Conservation (phyloP, 2,797 vertebrate genomes). For the Myotis vivesi region DNA sequence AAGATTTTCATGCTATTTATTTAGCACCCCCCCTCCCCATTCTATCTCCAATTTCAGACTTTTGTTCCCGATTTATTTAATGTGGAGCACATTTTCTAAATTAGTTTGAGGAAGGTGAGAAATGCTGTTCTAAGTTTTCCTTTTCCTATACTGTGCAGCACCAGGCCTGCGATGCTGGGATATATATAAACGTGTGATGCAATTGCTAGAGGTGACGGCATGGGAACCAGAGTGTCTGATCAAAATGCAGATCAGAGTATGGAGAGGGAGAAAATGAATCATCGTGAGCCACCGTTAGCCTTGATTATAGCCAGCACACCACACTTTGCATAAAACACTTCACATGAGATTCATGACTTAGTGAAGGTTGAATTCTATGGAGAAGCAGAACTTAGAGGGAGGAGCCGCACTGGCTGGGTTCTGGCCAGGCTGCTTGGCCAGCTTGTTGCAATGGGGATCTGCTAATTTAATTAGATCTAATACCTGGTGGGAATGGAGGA, state of each 20-base stretch:
- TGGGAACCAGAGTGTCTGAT: slow-evolving; percentile 64
- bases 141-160: slow-evolving; percentile 44
- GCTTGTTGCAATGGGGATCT: slow-evolving; percentile 30
- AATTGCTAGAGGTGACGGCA: slow-evolving; percentile 64
- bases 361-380: slow-evolving; percentile 5
- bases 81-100: slow-evolving; percentile 73
- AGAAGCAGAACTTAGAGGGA: slow-evolving; percentile 53
- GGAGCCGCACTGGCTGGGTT: slow-evolving; percentile 14
- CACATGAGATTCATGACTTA: slow-evolving; percentile 24
- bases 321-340: slow-evolving; percentile 50
- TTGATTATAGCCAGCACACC: slow-evolving; percentile 33
- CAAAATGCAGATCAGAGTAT: slow-evolving; percentile 54
- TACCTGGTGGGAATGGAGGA: slow-evolving; percentile 55
- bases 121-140: slow-evolving; percentile 64
- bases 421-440: slow-evolving; percentile 35
- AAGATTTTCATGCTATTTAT: slow-evolving; percentile 67
- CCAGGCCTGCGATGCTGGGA: slow-evolving; percentile 31
- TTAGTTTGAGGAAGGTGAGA: slow-evolving; percentile 63
- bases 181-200: slow-evolving; percentile 71
- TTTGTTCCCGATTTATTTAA: slow-evolving; percentile 70
- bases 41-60: slow-evolving; percentile 62
- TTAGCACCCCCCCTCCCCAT: neutral
- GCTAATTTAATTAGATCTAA: slow-evolving; percentile 75
- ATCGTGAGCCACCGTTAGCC: neutral
- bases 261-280: slow-evolving; percentile 16